A percentile compares a stretch with the other conserved stretches of the same genome.
These are phyloP conservation scores for Psylliodes chrysocephalus DNA, from an alignment of 2,888 invertebrate species.

Conservation along the genomic window DNA sequence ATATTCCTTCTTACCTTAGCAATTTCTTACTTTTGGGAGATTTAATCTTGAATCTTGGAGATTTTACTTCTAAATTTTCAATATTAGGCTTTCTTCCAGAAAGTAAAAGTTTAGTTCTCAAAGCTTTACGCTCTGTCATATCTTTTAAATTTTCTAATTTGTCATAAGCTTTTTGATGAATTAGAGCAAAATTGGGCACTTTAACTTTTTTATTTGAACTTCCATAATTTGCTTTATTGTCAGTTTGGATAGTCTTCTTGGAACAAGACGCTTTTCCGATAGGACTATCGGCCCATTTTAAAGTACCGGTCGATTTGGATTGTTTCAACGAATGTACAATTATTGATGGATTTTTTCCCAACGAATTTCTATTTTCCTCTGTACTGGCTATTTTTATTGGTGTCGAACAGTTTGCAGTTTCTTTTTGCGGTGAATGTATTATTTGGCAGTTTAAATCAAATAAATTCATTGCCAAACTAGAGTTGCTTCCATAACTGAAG, in stretches of 20 bases:
- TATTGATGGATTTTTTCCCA: too few relatives aligned
- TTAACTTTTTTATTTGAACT: constrained; percentile 54
- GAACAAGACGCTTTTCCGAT: too few relatives aligned
- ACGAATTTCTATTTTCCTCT: too few relatives aligned
- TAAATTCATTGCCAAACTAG: too few relatives aligned
- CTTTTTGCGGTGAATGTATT: too few relatives aligned
- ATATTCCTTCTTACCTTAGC: constrained; percentile 24
- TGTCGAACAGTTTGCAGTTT: too few relatives aligned
- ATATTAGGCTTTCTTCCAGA: constrained; percentile 51
- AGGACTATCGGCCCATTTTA: too few relatives aligned
- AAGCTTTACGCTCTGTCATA: constrained; percentile 66
- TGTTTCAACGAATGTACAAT: too few relatives aligned
- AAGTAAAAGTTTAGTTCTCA: constrained; percentile 64
- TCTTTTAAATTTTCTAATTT: constrained; percentile 77
- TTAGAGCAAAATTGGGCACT: constrained; percentile 75
- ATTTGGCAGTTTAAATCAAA: too few relatives aligned
- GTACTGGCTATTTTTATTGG: too few relatives aligned
- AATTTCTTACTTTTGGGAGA: constrained; percentile 25
- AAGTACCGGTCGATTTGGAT: too few relatives aligned
- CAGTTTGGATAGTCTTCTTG: not conserved
- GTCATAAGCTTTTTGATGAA: constrained; percentile 73
- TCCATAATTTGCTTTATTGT: constrained; percentile 25
- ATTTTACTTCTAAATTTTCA: constrained; percentile 17
- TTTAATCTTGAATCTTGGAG: constrained; percentile 5
- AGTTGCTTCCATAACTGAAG: not conserved